Conservation (phyloP, 2,113 vertebrate genomes). For the Gnathonemus longibarbis region DNA sequence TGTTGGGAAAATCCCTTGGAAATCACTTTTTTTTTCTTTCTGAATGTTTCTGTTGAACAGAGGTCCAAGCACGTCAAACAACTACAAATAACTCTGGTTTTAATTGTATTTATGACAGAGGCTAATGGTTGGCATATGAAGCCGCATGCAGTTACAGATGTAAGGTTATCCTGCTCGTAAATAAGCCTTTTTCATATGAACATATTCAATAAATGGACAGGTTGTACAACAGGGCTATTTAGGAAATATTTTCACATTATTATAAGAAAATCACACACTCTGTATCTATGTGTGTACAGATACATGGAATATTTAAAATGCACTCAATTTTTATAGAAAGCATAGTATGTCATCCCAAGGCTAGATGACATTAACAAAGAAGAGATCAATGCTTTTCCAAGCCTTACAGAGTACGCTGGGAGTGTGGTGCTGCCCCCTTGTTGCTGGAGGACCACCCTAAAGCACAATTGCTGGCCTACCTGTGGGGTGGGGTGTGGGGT, state of each 20-base stretch:
- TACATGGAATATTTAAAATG: constrained; percentile 50
- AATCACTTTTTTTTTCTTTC: neutral
- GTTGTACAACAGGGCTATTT: constrained; percentile 39
- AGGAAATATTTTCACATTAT: constrained; percentile 65
- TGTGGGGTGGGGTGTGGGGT: neutral
- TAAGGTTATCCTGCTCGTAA: constrained; percentile 33
- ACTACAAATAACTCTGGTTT: constrained; percentile 21
- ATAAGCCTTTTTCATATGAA: constrained; percentile 35
- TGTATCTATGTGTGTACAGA: constrained; percentile 34
- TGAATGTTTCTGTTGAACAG: neutral
- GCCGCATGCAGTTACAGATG: constrained; percentile 59
- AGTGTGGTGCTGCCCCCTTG: constrained; percentile 28
- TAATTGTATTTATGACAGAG: constrained; percentile 23
- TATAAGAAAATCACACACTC: constrained; percentile 54
- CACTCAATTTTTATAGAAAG: constrained; percentile 59
- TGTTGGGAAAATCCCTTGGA: neutral
- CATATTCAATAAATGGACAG: constrained; percentile 25
- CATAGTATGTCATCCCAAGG: constrained; percentile 51
- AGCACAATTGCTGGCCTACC: neutral
- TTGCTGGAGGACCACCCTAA: constrained; percentile 22
- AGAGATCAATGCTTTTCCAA: constrained; percentile 47
- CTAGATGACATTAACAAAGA: constrained; percentile 48
- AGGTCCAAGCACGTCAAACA: constrained; percentile 6
- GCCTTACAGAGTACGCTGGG: constrained; percentile 55
- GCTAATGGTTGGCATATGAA: constrained; percentile 40